Evolutionary conservation across 2,888 invertebrate species (phyloP), one percentile per base, ranked within the genome.

Genomic region (Cetonia aurata): DNA sequence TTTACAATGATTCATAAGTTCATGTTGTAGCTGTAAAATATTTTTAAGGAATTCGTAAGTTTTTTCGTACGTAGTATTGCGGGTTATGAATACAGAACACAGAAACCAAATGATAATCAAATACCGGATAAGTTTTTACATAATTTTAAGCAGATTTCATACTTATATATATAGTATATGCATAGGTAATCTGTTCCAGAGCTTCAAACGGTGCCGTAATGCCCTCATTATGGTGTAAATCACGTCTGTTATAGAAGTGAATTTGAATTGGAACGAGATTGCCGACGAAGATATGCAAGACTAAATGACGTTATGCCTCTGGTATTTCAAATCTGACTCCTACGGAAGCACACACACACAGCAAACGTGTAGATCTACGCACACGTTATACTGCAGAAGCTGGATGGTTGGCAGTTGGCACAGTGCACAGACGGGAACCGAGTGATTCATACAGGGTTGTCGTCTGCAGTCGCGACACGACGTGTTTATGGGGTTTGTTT

Each of bases 251-350:
- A 69, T 59, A 71, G 57, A 71, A 60, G 68, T 69, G 72, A 75
- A 75, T 72, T 73, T 70, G 72, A 73, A 75, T 75, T 70, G 68
- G 70, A 72, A 67, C 53, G 42, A 71, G 73, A 75, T 75, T 67
- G 71, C 67, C 56, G 59, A 41, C 60, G 42, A 41, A 71, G 73
- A 73, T 72, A 72, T 71, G 15, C 48, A 41, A 44, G 57, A 42
- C 44, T 62, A 72, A 74, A 73, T 73, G 74, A 73, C 72, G 70
- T 68, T 57, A 72, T 68, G 42, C 52, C 19, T 52, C 53, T 53
- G 53, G 53, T 52, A 66, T 66, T 66, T 53, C 44, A 53, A 53
- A 53, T 42, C 53, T 66, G 37, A 8, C 50, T 42, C 25, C n/a
- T 52, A 19, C 42, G 53, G 42, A 53, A 66, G 66, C 53, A 42